phyloP scores from a whole-genome alignment of 2,797 vertebrate genomes.

The Kryptolebias ocellatus region DNA sequence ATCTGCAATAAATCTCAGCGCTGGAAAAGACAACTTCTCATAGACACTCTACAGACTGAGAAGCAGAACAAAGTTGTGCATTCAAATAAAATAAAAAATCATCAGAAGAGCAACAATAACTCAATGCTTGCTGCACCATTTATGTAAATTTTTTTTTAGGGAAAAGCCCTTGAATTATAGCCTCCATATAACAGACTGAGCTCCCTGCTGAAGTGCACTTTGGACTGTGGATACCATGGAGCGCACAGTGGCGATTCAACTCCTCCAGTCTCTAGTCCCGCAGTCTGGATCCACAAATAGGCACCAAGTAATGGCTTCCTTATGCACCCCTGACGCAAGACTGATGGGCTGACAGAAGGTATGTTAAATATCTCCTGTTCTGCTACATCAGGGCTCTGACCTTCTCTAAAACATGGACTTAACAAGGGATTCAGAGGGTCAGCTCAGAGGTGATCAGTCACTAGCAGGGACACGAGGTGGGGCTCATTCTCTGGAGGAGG shows the following conservation, averaged over 20 bases:
- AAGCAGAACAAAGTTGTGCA: conserved; percentile 52
- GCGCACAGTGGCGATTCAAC: conserved; percentile 70
- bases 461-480: conserved; percentile 61
- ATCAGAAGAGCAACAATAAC: conserved; percentile 73
- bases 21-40: conserved; percentile 75
- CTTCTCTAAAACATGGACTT: conserved; percentile 80
- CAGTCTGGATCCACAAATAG: conserved; percentile 74
- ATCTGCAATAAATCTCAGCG: conserved; percentile 85
- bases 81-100: conserved; percentile 31
- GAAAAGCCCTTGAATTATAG: conserved; percentile 73
- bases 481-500: conserved; percentile 45
- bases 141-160: conserved; percentile 48
- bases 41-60: conserved; percentile 57
- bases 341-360: conserved; percentile 88
- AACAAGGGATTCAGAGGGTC: conserved; percentile 81
- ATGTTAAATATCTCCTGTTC: conserved; percentile 87
- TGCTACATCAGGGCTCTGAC: conserved; percentile 83
- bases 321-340: conserved; percentile 83
- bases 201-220: conserved; percentile 70
- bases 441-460: conserved; percentile 80
- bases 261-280: conserved; percentile 65
- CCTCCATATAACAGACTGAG: conserved; percentile 73
- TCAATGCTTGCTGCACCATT: conserved; percentile 58
- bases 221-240: conserved; percentile 76
- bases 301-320: conserved; percentile 87